Evolutionary conservation across 2,797 vertebrate genomes (phyloP), one percentile per base, ranked within the genome.

Genomic region (Darevskia nairensis): DNA sequence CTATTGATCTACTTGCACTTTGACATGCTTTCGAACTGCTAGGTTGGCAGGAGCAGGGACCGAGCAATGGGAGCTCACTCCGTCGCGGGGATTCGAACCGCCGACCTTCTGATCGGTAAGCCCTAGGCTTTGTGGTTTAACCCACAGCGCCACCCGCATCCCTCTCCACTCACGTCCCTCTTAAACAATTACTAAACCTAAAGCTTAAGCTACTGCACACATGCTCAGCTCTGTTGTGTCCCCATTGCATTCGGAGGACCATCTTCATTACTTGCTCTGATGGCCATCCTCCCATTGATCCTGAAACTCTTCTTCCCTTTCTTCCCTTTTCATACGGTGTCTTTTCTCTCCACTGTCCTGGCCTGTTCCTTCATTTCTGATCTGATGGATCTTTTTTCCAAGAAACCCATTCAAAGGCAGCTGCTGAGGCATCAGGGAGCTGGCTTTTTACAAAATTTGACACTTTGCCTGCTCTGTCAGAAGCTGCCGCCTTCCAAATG

Each of bases 401-500:
- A 89, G 78, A 80, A 84, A 91, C 44, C 59, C 1, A 87, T 88
- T 86, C 85, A 87, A 92, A 85, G 17, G 25, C 68, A 89, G 23
- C 5, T 93, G 15, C 39, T 87, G 5, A 88, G 75, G 83, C 80
- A 91, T 93, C 11, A 91, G 87, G 78, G 46, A 96, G 83, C 15
- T 88, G 25, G 41, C 1, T 64, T 76, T 93, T 39, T 85, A 69
- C n/a, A 80, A 39, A 92, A 86, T 87, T 66, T 90, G 84, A 94
- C 85, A 90, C 89, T 66, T 92, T 94, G 71, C 76, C 59, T 92
- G 59, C 82, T 91, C 50, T 84, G 80, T 86, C 89, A 95, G 71
- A 86, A 66, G 59, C 81, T 46, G 77, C 50, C 82, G 46, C 29
- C 41, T 95, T 90, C 87, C 89, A 89, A 71, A 91, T 92, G 91